Conservation (phyloP, 2,797 vertebrate genomes). For the Neosalanx taihuensis region DNA sequence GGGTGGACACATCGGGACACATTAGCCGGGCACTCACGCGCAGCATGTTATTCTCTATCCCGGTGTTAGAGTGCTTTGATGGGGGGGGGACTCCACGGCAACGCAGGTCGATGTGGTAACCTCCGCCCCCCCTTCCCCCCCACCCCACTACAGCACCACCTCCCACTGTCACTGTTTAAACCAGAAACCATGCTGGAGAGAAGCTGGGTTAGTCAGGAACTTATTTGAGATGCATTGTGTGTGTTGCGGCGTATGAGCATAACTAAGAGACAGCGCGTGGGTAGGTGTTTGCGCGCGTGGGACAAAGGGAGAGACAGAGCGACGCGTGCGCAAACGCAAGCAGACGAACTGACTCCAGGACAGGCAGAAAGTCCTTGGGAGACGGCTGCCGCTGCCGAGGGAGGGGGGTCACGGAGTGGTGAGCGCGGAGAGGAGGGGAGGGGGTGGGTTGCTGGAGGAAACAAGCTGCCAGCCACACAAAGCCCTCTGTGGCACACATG, state of each 20-base stretch:
- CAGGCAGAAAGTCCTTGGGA: background rate
- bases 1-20: constrained; percentile 10
- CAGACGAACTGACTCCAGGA: background rate
- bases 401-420: constrained; percentile 40
- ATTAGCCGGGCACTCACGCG: constrained; percentile 46
- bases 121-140: too few species aligned
- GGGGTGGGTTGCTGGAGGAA: constrained; percentile 32
- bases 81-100: constrained; percentile 8
- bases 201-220: too few species aligned
- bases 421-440: constrained; percentile 34
- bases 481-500: constrained; percentile 4
- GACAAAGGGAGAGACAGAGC: background rate
- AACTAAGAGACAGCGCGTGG: too few species aligned
- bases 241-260: too few species aligned
- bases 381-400: constrained; percentile 2
- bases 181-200: too few species aligned
- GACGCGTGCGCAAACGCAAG: background rate
- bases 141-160: too few species aligned
- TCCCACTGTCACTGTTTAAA: too few species aligned
- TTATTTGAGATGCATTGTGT: background rate
- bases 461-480: constrained; percentile 18
- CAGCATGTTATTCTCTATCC: constrained; percentile 31
- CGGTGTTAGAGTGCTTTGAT: constrained; percentile 32
- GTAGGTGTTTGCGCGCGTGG: background rate
- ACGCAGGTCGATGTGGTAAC: constrained; percentile 7